These are phyloP conservation scores for Drosophila gaucha DNA, from an alignment of 2,888 invertebrate genomes.

Conservation along the genomic window DNA sequence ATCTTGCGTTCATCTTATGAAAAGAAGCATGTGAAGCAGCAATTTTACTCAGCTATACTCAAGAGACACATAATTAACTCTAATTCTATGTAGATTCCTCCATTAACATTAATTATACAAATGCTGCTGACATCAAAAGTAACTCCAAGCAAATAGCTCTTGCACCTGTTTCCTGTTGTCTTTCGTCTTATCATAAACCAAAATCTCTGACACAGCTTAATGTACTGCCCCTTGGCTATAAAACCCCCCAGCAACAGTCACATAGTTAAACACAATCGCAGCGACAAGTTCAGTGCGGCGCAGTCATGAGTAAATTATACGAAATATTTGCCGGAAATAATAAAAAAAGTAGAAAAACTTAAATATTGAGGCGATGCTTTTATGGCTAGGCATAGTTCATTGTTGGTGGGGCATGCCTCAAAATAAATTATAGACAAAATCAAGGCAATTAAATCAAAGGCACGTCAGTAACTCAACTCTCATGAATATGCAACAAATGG, in stretches of 20 bases:
- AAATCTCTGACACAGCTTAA: neutral
- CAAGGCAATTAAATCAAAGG: constrained; percentile 76
- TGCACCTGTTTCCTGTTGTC: neutral
- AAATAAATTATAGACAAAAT: constrained; percentile 74
- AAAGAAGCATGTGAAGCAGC: too few species aligned
- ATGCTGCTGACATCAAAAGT: neutral
- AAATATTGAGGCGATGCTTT: constrained; percentile 21
- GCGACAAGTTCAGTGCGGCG: constrained; percentile 32
- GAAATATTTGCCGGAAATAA: constrained; percentile 34
- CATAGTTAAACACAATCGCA: constrained; percentile 24
- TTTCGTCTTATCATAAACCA: neutral
- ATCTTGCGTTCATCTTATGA: too few species aligned
- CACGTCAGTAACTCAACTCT: constrained; percentile 73
- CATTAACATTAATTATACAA: neutral
- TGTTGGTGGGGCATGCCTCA: constrained; percentile 32
- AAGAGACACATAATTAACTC: too few species aligned
- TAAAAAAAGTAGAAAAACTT: neutral
- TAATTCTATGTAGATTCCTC: neutral
- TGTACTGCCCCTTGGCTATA: constrained; percentile 2
- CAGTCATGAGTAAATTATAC: constrained; percentile 43
- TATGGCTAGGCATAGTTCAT: constrained; percentile 20
- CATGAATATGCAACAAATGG: constrained; percentile 68
- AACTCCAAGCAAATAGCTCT: neutral
- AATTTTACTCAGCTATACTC: too few species aligned
- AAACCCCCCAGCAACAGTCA: constrained; percentile 3